Evolutionary conservation across 2,797 vertebrate genomes (phyloP), one percentile per base, ranked within the genome.

Genomic region (Lophius americanus): DNA sequence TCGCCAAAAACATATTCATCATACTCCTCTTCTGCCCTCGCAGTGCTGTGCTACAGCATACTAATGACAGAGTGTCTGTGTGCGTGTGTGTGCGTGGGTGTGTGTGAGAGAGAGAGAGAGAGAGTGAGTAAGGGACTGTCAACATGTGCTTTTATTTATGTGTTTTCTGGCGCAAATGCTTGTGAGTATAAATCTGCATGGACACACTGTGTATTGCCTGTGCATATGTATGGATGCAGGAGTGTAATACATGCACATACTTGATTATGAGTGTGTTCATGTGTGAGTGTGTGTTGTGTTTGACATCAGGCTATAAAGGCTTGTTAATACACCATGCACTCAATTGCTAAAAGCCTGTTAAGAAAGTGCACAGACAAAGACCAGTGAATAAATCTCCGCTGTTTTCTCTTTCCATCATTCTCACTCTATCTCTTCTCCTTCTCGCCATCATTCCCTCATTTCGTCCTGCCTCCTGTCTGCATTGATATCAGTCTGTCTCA

Each of bases 271-370:
- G 23, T 66, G 76, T 62, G 58, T 43, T n/a, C 47, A 48, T 66
- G 70, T 73, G 73, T 59, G 65, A 53, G 70, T 64, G 64, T 70
- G 48, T 49, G 32, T 57, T 62, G 44, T 78, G 66, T 79, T 82
- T 84, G 56, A 83, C 89, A 89, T 57, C 46, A 62, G 86, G 89
- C 87, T 86, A 84, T 79, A 77, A 83, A 85, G 76, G 88, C 83
- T 71, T 86, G 84, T 83, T 88, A 90, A 92, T 86, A 83, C 79
- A 83, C 85, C 90, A 51, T 92, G 88, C 85, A 86, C 86, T 90
- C 86, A 92, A 91, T 92, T 92, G 86, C 85, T 86, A 84, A 90
- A 92, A 91, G 86, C 90, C 89, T 89, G 83, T 91, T 92, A 91
- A 73, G 73, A 81, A 86, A 84, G 68, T 84, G 79, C 85, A 85